Evolutionary conservation across 2,888 invertebrate species (phyloP).

Genomic region (Drosophila quinaria): DNA sequence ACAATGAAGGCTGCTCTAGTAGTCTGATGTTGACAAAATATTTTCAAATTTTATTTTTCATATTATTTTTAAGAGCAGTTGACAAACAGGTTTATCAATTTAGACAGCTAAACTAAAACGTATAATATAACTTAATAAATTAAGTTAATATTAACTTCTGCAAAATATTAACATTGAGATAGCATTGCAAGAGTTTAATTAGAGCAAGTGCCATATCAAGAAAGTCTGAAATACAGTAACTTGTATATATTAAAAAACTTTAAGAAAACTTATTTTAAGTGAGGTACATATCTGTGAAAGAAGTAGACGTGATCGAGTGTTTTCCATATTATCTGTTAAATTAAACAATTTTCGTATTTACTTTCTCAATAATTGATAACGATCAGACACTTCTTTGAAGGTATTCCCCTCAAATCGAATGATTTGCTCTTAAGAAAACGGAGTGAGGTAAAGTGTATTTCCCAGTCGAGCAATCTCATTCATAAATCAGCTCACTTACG

Average conservation of each 20-base stretch:
- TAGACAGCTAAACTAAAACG: too few species aligned
- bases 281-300: too few species aligned
- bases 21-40: background rate
- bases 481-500: background rate
- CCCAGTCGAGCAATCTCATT: background rate
- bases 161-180: background rate
- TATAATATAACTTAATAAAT: too few species aligned
- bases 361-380: background rate
- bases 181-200: background rate
- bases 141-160: too few species aligned
- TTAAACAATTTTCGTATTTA: background rate
- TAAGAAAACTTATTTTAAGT: too few species aligned
- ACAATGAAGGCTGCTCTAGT: background rate
- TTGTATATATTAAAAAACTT: too few species aligned
- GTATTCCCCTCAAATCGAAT: background rate
- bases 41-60: too few species aligned
- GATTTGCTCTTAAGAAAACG: background rate
- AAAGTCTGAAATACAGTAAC: too few species aligned
- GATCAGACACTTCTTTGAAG: background rate
- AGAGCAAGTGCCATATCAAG: background rate
- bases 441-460: constrained; percentile 1
- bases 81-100: too few species aligned
- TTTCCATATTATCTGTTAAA: background rate
- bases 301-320: too few species aligned
- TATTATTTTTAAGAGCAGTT: too few species aligned